Conservation (phyloP, 2,113 vertebrate genomes). For the Recurvirostra avosetta region DNA sequence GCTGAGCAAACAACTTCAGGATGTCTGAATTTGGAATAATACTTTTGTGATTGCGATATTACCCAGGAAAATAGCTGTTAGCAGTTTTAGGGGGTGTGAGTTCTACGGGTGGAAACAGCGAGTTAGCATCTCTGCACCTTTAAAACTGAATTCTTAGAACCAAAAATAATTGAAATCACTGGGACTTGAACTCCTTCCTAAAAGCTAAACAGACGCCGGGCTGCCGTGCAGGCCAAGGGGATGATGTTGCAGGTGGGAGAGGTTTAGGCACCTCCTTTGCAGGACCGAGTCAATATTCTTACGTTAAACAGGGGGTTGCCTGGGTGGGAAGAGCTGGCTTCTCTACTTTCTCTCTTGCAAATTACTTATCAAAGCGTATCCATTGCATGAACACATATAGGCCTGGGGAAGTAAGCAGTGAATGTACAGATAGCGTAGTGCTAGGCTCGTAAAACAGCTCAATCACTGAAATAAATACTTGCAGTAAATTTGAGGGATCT, state of each 20-base stretch:
- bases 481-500: background rate
- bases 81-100: background rate
- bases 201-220: background rate
- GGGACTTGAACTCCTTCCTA: background rate
- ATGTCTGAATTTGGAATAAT: background rate
- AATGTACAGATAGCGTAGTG: background rate
- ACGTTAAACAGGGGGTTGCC: no score
- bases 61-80: background rate
- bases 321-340: background rate
- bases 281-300: fast-evolving
- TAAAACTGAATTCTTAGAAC: background rate
- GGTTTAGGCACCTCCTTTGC: background rate
- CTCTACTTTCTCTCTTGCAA: background rate
- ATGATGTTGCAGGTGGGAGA: background rate
- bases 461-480: background rate
- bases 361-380: background rate
- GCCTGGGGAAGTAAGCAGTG: no score
- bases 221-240: background rate
- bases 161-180: background rate
- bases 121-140: background rate
- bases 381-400: background rate
- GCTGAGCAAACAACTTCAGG: background rate
- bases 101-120: background rate
- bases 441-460: background rate
- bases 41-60: background rate